Evolutionary conservation across 2,113 vertebrate genomes (phyloP).

Genomic region (Eidolon helvum): DNA sequence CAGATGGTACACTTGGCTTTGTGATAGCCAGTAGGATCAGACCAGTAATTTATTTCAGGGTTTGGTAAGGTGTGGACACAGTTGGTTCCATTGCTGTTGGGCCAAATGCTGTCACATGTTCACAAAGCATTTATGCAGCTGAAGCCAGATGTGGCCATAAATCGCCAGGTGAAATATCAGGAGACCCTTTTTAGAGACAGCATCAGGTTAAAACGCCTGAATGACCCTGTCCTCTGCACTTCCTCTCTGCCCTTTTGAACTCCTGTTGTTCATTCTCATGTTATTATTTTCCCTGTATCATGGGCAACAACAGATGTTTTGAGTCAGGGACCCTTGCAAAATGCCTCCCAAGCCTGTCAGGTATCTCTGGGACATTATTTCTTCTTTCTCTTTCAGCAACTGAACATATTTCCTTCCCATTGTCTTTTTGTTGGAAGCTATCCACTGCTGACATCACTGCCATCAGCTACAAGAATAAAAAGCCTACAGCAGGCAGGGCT

Average conservation of each 20-base stretch:
- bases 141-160: constrained; percentile 81
- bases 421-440: constrained; percentile 66
- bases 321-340: constrained; percentile 73
- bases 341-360: constrained; percentile 73
- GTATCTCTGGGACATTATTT: constrained; percentile 65
- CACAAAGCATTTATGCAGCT: constrained; percentile 47
- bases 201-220: constrained; percentile 71
- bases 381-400: constrained; percentile 72
- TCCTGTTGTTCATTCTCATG: constrained; percentile 53
- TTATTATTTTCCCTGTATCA: constrained; percentile 42
- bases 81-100: constrained; percentile 54
- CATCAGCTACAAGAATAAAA: constrained; percentile 53
- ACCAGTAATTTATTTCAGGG: constrained; percentile 77
- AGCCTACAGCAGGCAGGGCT: constrained; percentile 35
- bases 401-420: constrained; percentile 71
- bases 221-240: constrained; percentile 29
- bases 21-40: constrained; percentile 71
- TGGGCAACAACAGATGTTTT: constrained; percentile 74
- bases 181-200: constrained; percentile 68
- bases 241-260: constrained; percentile 67
- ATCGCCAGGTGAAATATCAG: constrained; percentile 69
- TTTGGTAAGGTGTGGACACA: constrained; percentile 57
- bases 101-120: constrained; percentile 26
- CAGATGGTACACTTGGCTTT: constrained; percentile 82
- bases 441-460: constrained; percentile 68